Evolutionary conservation across 2,888 invertebrate genomes (phyloP), one percentile per base, ranked within the genome.

Genomic region (Podotricha telesiphe): DNA sequence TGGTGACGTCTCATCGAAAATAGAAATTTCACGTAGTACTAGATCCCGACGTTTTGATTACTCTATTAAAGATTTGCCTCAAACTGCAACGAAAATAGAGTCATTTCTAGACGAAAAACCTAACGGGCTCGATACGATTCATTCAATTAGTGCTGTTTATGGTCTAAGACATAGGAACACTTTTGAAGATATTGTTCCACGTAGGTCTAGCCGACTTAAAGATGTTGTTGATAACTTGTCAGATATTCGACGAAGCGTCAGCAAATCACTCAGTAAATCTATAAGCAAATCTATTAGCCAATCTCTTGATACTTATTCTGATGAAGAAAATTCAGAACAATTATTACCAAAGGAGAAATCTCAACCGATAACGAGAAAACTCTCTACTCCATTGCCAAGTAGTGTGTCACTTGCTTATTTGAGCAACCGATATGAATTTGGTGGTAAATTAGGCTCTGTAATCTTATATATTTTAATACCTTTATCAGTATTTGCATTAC

Each of bases 381-480:
- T 93, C 50, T 87, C 91, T 1, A 93, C 93, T 55, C 93, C 93
- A 0, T 67, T 89, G 42, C 81, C 88, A 58, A 85, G 82, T 34
- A 87, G 83, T 73, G 78, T 86, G 34, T 82, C 80, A 69, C 73
- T 86, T 2, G 68, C 78, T 11, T 79, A 80, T 68, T 73, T 82
- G 37, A 80, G 80, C 22, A 83, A 80, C 48, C 84, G 84, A 77
- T 88, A 85, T 85, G 92, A 93, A 73, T 93, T 93, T 77, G 91
- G 89, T 62, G 92, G 93, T 0, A 77, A 82, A 66, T 72, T 88
- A 53, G 93, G 93, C 19, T 83, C 86, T 13, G 73, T 80, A 11
- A 48, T 78, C 0, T 76, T 91, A 42, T 83, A 88, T 15, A 17
- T 89, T n/a, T 48, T 91, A 20, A 80, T 90, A 73, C 91, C 92